Base-by-base conservation (phyloP, 2,113 vertebrate genomes). In the Chamaea fasciata region DNA sequence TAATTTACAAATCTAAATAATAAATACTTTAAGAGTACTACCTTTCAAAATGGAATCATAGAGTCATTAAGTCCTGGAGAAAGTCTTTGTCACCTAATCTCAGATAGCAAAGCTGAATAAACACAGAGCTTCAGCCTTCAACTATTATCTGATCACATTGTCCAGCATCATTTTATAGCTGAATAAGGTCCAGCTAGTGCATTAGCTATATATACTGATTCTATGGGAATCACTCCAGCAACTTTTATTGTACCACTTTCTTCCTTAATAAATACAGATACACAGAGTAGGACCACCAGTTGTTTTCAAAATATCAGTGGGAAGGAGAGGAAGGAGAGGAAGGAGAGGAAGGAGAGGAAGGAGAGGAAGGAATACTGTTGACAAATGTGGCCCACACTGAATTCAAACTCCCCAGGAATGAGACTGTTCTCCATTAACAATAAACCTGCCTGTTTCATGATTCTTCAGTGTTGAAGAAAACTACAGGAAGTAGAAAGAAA, bases 61-160 rank as follows among this genome's bases (percentile, higher is more conserved):
- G 37, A 92, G 75, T 12, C 74, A 82, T 89, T 92, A 92, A 87
- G 74, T 84, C 69, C 64, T 93, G 80, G 47, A 88, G 64, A 88
- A 95, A 90, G 33, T 88, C 89, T 94, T 74, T 90, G 50, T 55
- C 71, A 85, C 87, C 52, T 83, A 81, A 95, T 91, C 88, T 95
- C 65, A 90, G 78, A 95, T 37, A 96, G 77, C 42, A 95, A 93
- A 92, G 88, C 69, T 93, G 90, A 88, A 96, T 88, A 95, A 95
- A 96, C 75, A 89, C 35, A 35, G 3, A 88, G 79, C 33, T 94
- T 69, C 59, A 90, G 59, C 70, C 90, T 86, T 87, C 47, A 91
- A 2, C 55, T 63, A 91, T 83, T 83, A 95, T 96, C 92, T 95
- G 92, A 95, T 96, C 87, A 84, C 56, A 60, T 20, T 39, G 39